phyloP scores from a whole-genome alignment of 2,888 invertebrate genomes.

The Diploptera punctata region DNA sequence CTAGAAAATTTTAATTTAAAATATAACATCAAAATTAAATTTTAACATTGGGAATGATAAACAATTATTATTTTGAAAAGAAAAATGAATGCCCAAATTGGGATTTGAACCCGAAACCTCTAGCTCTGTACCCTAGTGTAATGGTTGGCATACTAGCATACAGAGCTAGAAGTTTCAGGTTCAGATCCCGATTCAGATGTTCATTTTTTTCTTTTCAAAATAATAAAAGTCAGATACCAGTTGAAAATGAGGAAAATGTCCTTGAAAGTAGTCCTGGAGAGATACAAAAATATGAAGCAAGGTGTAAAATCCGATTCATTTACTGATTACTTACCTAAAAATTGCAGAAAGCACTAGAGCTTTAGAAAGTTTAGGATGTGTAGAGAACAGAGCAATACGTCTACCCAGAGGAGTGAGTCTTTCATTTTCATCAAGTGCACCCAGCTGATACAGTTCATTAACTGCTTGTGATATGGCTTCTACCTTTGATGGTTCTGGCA shows the following conservation, averaged over 20 bases:
- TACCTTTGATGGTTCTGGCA: conserved; percentile 67
- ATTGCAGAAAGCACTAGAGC: conserved; percentile 64
- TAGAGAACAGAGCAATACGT: conserved; percentile 60
- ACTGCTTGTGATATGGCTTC: conserved; percentile 64
- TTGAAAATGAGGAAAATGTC: no score
- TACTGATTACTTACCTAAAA: conserved; percentile 53
- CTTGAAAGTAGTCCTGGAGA: not conserved
- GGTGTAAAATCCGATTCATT: no score
- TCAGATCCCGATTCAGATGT: no score
- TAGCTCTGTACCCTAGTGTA: no score
- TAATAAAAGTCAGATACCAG: not conserved
- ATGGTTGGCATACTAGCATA: no score
- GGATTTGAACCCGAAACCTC: no score
- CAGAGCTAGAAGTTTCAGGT: no score
- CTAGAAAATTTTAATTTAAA: no score
- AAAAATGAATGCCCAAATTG: no score
- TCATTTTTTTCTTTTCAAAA: not conserved
- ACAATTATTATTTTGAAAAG: no score
- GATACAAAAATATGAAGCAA: conserved; percentile 11
- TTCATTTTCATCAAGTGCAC: conserved; percentile 64
- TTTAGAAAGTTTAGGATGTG: conserved; percentile 67
- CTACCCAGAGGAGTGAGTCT: conserved; percentile 68
- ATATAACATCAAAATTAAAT: no score
- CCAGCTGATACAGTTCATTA: conserved; percentile 62
- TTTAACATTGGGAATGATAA: not conserved